Percentiles rank a stretch among this genome's conserved stretches.
phyloP scores from a whole-genome alignment of 35 echinoderm and acorn worm genomes.

The Stichopus chloronotus region DNA sequence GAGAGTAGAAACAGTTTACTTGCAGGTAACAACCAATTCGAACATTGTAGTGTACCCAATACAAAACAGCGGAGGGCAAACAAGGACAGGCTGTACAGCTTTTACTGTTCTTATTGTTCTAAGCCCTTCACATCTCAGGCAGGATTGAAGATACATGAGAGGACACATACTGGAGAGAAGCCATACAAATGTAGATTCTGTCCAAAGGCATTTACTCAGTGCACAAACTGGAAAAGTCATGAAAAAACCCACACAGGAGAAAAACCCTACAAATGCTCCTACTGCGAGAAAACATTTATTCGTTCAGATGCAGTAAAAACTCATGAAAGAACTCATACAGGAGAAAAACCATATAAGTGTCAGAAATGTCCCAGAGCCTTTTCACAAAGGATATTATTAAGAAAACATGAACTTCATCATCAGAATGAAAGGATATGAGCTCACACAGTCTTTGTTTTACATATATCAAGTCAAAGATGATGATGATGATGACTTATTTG shows the following conservation, averaged over 20 bases:
- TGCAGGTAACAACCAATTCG: background rate
- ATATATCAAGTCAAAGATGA: too few species aligned
- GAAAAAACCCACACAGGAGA: too few species aligned
- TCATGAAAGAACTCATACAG: conserved; percentile 33
- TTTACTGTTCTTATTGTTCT: background rate
- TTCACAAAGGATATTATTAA: background rate
- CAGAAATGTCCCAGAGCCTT: conserved; percentile 38
- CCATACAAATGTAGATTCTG: too few species aligned
- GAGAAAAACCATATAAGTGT: conserved; percentile 51
- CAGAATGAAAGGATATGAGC: background rate
- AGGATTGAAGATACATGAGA: too few species aligned
- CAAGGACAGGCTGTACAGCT: background rate
- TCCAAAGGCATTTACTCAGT: too few species aligned
- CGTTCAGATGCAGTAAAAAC: background rate
- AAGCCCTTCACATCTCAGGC: background rate
- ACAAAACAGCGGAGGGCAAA: too few species aligned
- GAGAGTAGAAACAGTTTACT: background rate
- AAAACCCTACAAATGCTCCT: background rate
- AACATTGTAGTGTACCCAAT: too few species aligned
- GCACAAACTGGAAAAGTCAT: too few species aligned
- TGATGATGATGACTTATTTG: too few species aligned
- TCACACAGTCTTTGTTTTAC: too few species aligned
- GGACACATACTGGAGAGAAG: too few species aligned
- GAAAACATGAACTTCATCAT: conserved; percentile 12
- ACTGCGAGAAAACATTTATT: conserved; percentile 4